phyloP scores from a whole-genome alignment of 2,888 invertebrate species.

The Erebia epiphron region DNA sequence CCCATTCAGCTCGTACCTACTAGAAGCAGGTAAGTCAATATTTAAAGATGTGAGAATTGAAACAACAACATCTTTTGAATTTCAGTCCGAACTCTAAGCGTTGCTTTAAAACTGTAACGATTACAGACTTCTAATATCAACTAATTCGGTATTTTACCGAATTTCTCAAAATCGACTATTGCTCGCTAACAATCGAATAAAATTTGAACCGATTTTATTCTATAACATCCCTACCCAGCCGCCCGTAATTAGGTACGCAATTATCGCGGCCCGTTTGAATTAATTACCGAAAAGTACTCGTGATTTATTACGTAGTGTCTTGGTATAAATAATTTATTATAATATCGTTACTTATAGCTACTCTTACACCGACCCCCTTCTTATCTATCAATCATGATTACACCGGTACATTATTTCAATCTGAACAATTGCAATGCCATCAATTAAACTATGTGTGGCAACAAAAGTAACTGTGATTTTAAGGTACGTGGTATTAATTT shows the following conservation, averaged over 20 bases:
- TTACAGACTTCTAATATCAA: no score
- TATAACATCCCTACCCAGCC: slow-evolving; percentile 50
- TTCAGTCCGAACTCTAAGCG: not conserved
- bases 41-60: no score
- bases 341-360: slow-evolving; percentile 67
- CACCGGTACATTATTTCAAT: slow-evolving; percentile 59
- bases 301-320: slow-evolving; percentile 76
- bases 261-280: slow-evolving; percentile 80
- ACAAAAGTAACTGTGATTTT: not conserved
- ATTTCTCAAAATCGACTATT: no score
- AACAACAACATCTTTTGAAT: no score
- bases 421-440: slow-evolving; percentile 46
- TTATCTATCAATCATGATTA: slow-evolving; percentile 53
- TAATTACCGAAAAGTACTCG: slow-evolving; percentile 74
- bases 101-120: not conserved
- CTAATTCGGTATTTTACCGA: no score
- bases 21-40: no score
- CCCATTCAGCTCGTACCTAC: no score
- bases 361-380: slow-evolving; percentile 47
- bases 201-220: not conserved
- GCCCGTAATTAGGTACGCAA: slow-evolving; percentile 79
- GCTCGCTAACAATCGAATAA: not conserved
- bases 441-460: slow-evolving; percentile 8
- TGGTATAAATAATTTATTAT: slow-evolving; percentile 56
- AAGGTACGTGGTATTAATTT: not conserved